Conservation (phyloP, 2,888 invertebrate genomes). For the Tinea pellionella region DNA sequence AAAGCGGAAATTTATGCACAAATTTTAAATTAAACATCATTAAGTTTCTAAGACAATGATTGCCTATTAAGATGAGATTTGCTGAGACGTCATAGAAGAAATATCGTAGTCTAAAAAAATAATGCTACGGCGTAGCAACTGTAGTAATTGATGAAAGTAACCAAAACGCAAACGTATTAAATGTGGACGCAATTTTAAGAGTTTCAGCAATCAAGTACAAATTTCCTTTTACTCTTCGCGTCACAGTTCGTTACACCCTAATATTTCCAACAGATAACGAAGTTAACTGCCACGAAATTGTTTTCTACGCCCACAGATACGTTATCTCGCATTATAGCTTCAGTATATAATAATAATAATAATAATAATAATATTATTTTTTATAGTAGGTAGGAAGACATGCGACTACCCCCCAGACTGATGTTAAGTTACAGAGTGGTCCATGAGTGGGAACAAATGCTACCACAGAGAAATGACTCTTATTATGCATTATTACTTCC, state of each 20-base stretch:
- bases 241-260: constrained; percentile 3
- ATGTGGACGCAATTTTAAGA: background rate
- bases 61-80: background rate
- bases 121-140: too few species aligned
- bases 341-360: background rate
- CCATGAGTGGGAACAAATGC: too few species aligned
- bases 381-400: too few species aligned
- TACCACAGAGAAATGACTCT: too few species aligned
- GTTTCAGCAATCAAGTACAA: background rate
- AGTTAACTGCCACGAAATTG: constrained; percentile 3
- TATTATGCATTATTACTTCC: too few species aligned
- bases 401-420: too few species aligned
- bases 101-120: too few species aligned
- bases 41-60: background rate
- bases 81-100: too few species aligned
- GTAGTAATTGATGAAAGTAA: too few species aligned
- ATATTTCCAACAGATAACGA: background rate
- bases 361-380: too few species aligned
- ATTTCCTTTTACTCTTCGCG: background rate
- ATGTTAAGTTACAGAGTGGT: too few species aligned
- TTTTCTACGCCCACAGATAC: background rate
- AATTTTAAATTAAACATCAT: background rate
- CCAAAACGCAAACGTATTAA: too few species aligned
- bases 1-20: background rate
- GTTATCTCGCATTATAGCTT: background rate